These are phyloP conservation scores for Caiman crocodilus DNA, from an alignment of 2,797 vertebrate genomes.

Conservation along the genomic window DNA sequence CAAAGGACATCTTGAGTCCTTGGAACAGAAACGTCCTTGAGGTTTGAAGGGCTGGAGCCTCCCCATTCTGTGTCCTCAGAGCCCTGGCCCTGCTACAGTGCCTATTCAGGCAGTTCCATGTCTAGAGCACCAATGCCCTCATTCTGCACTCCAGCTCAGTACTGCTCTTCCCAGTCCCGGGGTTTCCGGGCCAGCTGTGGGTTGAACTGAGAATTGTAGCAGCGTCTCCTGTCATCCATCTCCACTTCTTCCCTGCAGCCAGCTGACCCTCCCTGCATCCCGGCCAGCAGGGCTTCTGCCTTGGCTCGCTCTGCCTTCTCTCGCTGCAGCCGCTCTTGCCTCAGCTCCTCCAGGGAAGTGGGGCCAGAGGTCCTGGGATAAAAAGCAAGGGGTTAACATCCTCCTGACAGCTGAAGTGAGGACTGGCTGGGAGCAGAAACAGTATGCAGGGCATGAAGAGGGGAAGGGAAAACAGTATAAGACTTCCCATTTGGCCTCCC, in stretches of 20 bases:
- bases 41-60: too few relatives aligned
- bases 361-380: conserved; percentile 39
- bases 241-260: conserved; percentile 48
- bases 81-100: background rate
- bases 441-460: too few relatives aligned
- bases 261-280: conserved; percentile 69
- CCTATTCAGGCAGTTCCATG: background rate
- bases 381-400: background rate
- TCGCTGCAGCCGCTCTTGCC: conserved; percentile 86
- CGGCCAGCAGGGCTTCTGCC: conserved; percentile 80
- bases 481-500: too few relatives aligned
- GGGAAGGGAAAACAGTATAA: too few relatives aligned
- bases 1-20: too few relatives aligned
- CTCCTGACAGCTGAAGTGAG: too few relatives aligned
- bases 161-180: conserved; percentile 66
- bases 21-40: too few relatives aligned
- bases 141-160: background rate
- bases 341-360: conserved; percentile 83
- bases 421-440: too few relatives aligned
- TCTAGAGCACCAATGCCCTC: too few relatives aligned
- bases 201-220: conserved; percentile 91
- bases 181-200: conserved; percentile 88
- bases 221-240: conserved; percentile 82
- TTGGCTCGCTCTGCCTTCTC: conserved; percentile 84
- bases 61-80: too few relatives aligned